These are phyloP conservation scores for Bellardia pandia DNA, from an alignment of 2,888 invertebrate genomes.

Conservation along the genomic window DNA sequence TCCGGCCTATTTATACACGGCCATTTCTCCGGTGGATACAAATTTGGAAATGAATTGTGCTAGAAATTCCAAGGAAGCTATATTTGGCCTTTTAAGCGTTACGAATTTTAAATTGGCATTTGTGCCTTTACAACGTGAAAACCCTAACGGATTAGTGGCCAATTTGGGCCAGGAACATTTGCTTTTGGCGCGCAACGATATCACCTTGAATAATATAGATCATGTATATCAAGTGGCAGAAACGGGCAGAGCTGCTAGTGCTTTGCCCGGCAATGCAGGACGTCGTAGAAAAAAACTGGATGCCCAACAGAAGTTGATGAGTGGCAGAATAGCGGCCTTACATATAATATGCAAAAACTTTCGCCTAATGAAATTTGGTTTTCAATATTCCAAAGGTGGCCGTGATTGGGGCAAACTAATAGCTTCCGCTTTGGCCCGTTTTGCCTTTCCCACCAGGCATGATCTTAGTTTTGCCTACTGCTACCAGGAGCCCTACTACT, in stretches of 20 bases:
- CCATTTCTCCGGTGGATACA: slow-evolving; percentile 84
- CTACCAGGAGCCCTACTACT: slow-evolving; percentile 82
- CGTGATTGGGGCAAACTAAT: slow-evolving; percentile 92
- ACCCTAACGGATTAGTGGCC: slow-evolving; percentile 28
- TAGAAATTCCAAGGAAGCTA: slow-evolving; percentile 87
- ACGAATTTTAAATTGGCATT: slow-evolving; percentile 97
- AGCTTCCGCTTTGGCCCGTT: slow-evolving; percentile 92
- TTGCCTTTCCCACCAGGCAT: slow-evolving; percentile 94
- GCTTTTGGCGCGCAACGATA: slow-evolving; percentile 82
- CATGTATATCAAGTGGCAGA: slow-evolving; percentile 82
- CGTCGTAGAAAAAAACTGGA: slow-evolving; percentile 81
- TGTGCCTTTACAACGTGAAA: slow-evolving; percentile 85
- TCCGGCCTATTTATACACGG: slow-evolving; percentile 93
- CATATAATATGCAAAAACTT: slow-evolving; percentile 88
- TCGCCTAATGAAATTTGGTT: slow-evolving; percentile 93
- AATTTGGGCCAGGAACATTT: slow-evolving; percentile 81
- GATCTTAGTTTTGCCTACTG: slow-evolving; percentile 95
- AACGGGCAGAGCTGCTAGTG: slow-evolving; percentile 78
- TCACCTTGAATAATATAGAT: slow-evolving; percentile 84
- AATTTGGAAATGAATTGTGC: slow-evolving; percentile 85
- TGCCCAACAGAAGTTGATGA: slow-evolving; percentile 82
- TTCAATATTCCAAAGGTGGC: slow-evolving; percentile 89
- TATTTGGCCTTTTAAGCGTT: slow-evolving; percentile 92
- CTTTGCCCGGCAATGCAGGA: slow-evolving; percentile 77
- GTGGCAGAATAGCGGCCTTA: slow-evolving; percentile 82